phyloP scores from a whole-genome alignment of 2,888 invertebrate genomes.

The Acrobasis repandana region DNA sequence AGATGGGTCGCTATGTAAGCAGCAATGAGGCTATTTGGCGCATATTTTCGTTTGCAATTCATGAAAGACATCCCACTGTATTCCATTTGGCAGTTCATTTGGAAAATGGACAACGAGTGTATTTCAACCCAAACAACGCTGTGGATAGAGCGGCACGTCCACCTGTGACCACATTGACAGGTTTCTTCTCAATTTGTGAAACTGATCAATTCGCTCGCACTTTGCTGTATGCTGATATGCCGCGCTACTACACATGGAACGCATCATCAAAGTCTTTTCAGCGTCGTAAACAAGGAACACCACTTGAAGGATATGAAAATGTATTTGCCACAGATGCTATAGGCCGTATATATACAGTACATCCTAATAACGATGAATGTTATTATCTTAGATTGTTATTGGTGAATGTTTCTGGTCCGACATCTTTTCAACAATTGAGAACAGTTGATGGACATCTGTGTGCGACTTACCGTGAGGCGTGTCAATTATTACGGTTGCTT shows the following conservation, averaged over 20 bases:
- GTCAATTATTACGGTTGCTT: slow-evolving; percentile 35
- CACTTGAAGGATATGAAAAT: slow-evolving; percentile 30
- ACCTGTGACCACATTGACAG: slow-evolving; percentile 36
- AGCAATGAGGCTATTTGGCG: slow-evolving; percentile 36
- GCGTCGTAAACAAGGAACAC: slow-evolving; percentile 36
- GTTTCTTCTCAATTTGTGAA: slow-evolving; percentile 35
- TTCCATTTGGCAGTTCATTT: no score
- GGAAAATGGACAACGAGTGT: slow-evolving; percentile 36
- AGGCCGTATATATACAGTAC: slow-evolving; percentile 25
- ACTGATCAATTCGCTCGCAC: slow-evolving; percentile 34
- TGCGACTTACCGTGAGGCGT: slow-evolving; percentile 37
- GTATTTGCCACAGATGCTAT: slow-evolving; percentile 11
- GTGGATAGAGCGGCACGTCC: slow-evolving; percentile 30
- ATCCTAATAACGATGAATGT: slow-evolving; percentile 16
- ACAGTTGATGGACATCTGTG: slow-evolving; percentile 38
- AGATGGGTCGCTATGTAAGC: slow-evolving; percentile 31
- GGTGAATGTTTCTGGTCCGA: slow-evolving; percentile 33
- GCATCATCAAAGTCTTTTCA: slow-evolving; percentile 33
- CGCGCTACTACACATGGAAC: slow-evolving; percentile 37
- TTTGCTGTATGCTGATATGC: slow-evolving; percentile 34
- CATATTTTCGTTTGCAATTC: slow-evolving; percentile 34
- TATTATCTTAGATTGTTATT: slow-evolving; percentile 24
- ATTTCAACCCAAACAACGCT: slow-evolving; percentile 31
- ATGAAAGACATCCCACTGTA: slow-evolving; percentile 32
- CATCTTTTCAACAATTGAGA: slow-evolving; percentile 36